These are phyloP conservation scores for Nomada flava DNA, from an alignment of 2,888 invertebrate species.

Conservation along the genomic window DNA sequence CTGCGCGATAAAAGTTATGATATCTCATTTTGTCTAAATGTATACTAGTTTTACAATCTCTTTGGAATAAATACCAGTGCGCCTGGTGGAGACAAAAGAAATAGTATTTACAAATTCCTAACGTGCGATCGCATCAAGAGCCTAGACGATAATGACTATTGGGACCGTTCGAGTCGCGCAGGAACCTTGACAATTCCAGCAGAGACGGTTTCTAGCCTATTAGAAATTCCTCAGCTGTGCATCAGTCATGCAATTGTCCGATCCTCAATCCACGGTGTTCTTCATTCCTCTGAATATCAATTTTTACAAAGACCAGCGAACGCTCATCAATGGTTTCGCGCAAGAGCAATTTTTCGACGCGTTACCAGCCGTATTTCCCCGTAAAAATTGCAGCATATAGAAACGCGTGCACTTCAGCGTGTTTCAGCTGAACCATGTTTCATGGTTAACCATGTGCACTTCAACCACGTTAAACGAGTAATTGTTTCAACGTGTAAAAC, in stretches of 20 bases:
- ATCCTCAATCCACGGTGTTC: background rate
- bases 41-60: too few relatives aligned
- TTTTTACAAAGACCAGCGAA: background rate
- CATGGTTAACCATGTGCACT: background rate
- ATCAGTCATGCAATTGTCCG: background rate
- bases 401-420: background rate
- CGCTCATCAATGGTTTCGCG: background rate
- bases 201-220: background rate
- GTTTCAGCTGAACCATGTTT: background rate
- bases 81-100: background rate
- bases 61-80: background rate
- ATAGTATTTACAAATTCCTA: background rate
- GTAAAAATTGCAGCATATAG: background rate
- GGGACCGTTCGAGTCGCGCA: background rate
- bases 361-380: background rate
- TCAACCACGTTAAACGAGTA: slow-evolving; percentile 8
- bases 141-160: background rate
- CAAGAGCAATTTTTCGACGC: background rate
- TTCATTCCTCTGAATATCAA: slow-evolving; percentile 3
- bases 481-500: slow-evolving; percentile 11
- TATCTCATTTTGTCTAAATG: too few relatives aligned
- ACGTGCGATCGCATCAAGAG: background rate
- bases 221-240: slow-evolving; percentile 7
- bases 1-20: too few relatives aligned
- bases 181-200: background rate